Conservation (phyloP, 2,888 invertebrate genomes). For the Philopedon plagiatum region DNA sequence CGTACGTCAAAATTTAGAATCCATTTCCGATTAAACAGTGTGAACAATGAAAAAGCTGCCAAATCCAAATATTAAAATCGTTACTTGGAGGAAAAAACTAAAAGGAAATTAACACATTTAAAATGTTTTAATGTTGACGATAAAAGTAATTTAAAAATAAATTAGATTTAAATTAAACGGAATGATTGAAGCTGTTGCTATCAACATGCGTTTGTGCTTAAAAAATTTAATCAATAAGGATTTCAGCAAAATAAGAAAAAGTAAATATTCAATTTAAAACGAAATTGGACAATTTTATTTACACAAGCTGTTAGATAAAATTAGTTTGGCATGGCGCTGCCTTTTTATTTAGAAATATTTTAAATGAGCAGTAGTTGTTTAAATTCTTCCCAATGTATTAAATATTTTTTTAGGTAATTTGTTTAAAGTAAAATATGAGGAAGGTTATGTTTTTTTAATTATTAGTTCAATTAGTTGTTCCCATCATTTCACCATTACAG, state of each 20-base stretch:
- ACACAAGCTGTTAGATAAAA: constrained; percentile 1
- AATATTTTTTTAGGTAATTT: no score
- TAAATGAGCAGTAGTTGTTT: no score
- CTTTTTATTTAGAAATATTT: background rate
- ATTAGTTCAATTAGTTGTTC: no score
- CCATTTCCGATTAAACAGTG: no score
- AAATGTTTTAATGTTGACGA: constrained; percentile 3
- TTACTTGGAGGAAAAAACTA: background rate
- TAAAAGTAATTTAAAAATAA: constrained; percentile 23
- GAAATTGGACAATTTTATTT: constrained; percentile 24
- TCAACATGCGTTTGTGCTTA: constrained; percentile 16
- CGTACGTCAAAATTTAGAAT: no score
- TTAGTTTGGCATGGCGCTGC: background rate
- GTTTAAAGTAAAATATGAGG: no score
- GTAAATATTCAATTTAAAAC: constrained; percentile 25
- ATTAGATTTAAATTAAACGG: constrained; percentile 26
- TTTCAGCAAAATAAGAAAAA: constrained; percentile 18
- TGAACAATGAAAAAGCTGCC: no score
- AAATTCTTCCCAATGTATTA: no score
- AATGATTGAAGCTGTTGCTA: constrained; percentile 15
- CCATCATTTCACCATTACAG: no score
- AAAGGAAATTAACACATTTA: constrained; percentile 12
- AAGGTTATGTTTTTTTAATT: no score
- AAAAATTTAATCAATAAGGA: constrained; percentile 24
- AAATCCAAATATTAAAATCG: background rate